Evolutionary conservation across 2,797 vertebrate genomes (phyloP), one percentile per base, ranked within the genome.

Genomic region (Acropternis orthonyx): DNA sequence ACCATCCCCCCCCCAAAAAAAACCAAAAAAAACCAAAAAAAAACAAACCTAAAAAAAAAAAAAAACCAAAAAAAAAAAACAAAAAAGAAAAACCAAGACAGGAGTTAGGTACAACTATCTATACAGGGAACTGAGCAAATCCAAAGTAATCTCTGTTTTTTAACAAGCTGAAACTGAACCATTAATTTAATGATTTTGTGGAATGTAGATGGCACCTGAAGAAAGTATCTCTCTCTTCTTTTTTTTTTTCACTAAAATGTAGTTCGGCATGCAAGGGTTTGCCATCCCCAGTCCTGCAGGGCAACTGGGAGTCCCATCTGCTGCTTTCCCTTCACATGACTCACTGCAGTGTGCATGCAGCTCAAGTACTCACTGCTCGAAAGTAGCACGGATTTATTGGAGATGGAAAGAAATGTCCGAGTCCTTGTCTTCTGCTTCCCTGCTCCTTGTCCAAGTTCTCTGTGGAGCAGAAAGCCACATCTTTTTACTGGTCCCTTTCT

Each of bases 331-430:
- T 66, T 36, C 34, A 48, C 19, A 23, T 55, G 30, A 46, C 11
- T 26, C 39, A 39, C 36, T 0, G 0, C 30, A 19, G 12, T 65
- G 19, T 52, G 10, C 43, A 49, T 2, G 1, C 43, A 85, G 24
- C 8, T 21, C 13, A 56, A 54, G 14, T 46, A 78, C 67, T 89
- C 28, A 23, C 18, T 72, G 24, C 28, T 66, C 46, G 56, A 56
- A 14, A 37, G 41, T 9, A 46, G 12, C 8, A 27, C 22, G 66
- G 59, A 34, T 73, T 56, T 73, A 34, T 1, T 51, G 46, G 11
- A 3, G 10, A 74, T 13, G 13, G 26, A 69, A 79, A 73, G 13
- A 88, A 68, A 34, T 17, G 7, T 46, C 24, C 14, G 44, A 54
- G 30, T 75, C 36, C 39, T 63, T 1, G 0, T 74, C 20, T 63